A percentile compares a stretch with the other conserved stretches of the same genome.
Evolutionary conservation across 1,140 invertebrate species (phyloP).

Genomic region (Aphis gossypii): DNA sequence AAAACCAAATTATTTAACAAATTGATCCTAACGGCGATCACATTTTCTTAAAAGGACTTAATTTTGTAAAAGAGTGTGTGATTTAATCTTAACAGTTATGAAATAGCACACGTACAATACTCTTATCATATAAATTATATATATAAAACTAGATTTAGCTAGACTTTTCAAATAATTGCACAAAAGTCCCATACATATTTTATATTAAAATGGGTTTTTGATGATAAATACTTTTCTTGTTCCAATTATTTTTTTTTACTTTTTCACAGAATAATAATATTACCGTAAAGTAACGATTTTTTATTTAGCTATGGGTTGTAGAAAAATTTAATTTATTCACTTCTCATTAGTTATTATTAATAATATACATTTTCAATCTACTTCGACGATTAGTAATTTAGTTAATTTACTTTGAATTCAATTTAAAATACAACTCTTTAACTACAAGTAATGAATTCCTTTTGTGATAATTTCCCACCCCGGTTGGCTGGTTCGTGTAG

Average conservation of each 20-base stretch:
- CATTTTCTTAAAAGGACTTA: no score
- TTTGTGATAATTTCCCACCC: neutral
- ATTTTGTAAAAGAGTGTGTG: no score
- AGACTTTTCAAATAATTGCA: neutral
- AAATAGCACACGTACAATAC: neutral
- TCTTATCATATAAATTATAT: neutral
- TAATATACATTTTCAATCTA: constrained; percentile 3
- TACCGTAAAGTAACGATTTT: neutral
- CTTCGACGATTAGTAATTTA: neutral
- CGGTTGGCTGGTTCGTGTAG: neutral
- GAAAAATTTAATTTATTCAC: neutral
- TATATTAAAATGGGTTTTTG: neutral
- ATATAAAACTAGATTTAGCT: neutral
- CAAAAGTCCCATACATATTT: neutral
- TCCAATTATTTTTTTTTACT: neutral
- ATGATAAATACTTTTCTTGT: neutral
- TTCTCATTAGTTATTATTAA: neutral
- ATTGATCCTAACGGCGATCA: no score
- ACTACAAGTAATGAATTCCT: neutral
- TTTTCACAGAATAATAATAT: neutral
- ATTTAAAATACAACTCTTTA: constrained; percentile 13
- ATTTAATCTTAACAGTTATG: neutral
- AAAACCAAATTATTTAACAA: no score
- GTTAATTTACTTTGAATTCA: neutral
- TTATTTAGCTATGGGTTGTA: neutral